Percentiles rank a stretch among this genome's conserved stretches.
phyloP scores from a whole-genome alignment of 1,140 invertebrate species.

The Bacillus rossius region DNA sequence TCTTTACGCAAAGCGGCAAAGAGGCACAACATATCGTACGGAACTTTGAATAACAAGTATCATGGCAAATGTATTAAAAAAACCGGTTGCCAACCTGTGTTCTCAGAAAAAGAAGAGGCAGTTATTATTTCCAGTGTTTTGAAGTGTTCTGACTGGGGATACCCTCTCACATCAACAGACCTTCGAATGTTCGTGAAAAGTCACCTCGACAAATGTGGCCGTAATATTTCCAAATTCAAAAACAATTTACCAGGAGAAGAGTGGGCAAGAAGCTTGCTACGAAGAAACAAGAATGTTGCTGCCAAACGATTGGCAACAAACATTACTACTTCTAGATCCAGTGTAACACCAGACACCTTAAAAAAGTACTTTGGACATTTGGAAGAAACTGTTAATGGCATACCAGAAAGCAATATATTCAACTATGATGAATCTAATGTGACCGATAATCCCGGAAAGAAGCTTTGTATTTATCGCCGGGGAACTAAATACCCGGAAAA shows the following conservation, averaged over 20 bases:
- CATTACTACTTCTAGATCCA: slow-evolving; percentile 30
- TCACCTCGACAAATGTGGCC: slow-evolving; percentile 26
- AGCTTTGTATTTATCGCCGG: neutral
- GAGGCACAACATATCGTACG: too few relatives aligned
- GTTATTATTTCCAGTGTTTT: too few relatives aligned
- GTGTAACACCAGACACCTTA: slow-evolving; percentile 19
- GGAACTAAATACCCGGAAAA: slow-evolving; percentile 22
- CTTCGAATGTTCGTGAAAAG: slow-evolving; percentile 26
- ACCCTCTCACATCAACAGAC: slow-evolving; percentile 26
- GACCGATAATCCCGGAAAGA: slow-evolving; percentile 21
- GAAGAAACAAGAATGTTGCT: slow-evolving; percentile 20
- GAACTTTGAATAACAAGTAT: too few relatives aligned
- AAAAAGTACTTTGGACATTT: slow-evolving; percentile 22
- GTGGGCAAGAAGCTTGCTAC: too few relatives aligned
- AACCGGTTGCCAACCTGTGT: too few relatives aligned
- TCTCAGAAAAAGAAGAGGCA: too few relatives aligned
- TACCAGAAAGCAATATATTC: slow-evolving; percentile 17
- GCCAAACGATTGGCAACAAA: slow-evolving; percentile 25
- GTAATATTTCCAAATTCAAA: slow-evolving; percentile 18
- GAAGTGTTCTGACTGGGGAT: slow-evolving; percentile 29
- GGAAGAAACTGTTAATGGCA: neutral
- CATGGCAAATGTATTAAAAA: too few relatives aligned
- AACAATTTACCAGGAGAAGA: slow-evolving; percentile 32
- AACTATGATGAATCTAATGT: slow-evolving; percentile 27
- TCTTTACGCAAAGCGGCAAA: too few relatives aligned